Conservation (phyloP, 2,113 vertebrate genomes). For the Rhipidura dahli region DNA sequence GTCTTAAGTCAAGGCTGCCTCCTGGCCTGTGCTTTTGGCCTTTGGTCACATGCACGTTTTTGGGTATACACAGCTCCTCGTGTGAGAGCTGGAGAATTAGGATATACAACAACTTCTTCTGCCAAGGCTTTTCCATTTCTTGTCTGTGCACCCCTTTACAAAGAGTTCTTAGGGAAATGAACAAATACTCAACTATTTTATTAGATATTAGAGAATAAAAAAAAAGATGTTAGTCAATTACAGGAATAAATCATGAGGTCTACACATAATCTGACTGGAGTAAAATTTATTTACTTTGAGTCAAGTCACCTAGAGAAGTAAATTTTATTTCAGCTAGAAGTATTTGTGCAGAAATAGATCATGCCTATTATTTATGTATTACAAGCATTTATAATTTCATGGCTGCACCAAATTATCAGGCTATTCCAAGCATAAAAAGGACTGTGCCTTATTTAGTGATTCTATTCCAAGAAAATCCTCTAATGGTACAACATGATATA, state of each 20-base stretch:
- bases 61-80: background rate
- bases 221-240: background rate
- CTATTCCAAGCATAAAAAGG: background rate
- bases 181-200: background rate
- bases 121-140: background rate
- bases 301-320: background rate
- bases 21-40: background rate
- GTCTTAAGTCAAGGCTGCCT: background rate
- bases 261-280: background rate
- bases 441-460: background rate
- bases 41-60: background rate
- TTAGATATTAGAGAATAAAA: background rate
- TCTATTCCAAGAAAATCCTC: background rate
- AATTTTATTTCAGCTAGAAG: conserved; percentile 27
- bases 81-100: background rate
- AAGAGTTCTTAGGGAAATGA: background rate
- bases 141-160: background rate
- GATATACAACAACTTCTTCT: background rate
- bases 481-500: background rate
- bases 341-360: conserved; percentile 3
- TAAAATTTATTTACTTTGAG: background rate
- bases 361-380: background rate
- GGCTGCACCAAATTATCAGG: background rate
- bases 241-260: background rate
- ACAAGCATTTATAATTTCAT: background rate